Conservation (phyloP, 2,888 invertebrate genomes). For the Mystacides longicornis region DNA sequence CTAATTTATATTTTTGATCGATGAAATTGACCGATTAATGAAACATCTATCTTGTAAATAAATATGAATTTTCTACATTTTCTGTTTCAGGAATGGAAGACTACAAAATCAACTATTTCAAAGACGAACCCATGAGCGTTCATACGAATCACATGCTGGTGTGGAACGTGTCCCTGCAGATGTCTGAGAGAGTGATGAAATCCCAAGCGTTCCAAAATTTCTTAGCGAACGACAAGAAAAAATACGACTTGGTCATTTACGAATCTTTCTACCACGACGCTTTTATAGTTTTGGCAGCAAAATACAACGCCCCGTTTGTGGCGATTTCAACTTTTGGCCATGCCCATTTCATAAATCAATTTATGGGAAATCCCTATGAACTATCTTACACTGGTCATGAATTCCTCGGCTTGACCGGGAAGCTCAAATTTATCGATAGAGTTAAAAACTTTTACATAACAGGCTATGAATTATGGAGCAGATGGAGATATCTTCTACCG, state of each 20-base stretch:
- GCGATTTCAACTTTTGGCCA: slow-evolving; percentile 28
- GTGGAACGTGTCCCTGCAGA: slow-evolving; percentile 27
- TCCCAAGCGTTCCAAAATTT: slow-evolving; percentile 33
- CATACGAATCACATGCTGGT: slow-evolving; percentile 11
- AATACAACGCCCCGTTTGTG: slow-evolving; percentile 38
- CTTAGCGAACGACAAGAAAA: slow-evolving; percentile 32
- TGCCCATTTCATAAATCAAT: slow-evolving; percentile 35
- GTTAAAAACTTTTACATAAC: slow-evolving; percentile 35
- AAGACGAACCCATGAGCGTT: slow-evolving; percentile 4
- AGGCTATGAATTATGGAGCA: slow-evolving; percentile 32
- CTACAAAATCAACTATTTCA: slow-evolving; percentile 2
- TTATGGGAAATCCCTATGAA: slow-evolving; percentile 42
- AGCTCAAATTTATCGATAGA: slow-evolving; percentile 42
- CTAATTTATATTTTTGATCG: too few relatives aligned
- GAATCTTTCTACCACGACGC: slow-evolving; percentile 42
- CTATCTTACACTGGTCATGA: slow-evolving; percentile 44
- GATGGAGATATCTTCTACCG: slow-evolving; percentile 33
- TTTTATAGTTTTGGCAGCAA: slow-evolving; percentile 35
- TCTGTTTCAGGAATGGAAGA: slow-evolving; percentile 8
- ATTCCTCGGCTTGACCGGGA: slow-evolving; percentile 34
- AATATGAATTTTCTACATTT: too few relatives aligned
- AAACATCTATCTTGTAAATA: too few relatives aligned
- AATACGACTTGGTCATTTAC: slow-evolving; percentile 39
- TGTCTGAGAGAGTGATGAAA: slow-evolving; percentile 33
- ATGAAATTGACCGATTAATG: too few relatives aligned